Evolutionary conservation across 2,888 invertebrate species (phyloP).

Genomic region (Drosophila fulvimacula): DNA sequence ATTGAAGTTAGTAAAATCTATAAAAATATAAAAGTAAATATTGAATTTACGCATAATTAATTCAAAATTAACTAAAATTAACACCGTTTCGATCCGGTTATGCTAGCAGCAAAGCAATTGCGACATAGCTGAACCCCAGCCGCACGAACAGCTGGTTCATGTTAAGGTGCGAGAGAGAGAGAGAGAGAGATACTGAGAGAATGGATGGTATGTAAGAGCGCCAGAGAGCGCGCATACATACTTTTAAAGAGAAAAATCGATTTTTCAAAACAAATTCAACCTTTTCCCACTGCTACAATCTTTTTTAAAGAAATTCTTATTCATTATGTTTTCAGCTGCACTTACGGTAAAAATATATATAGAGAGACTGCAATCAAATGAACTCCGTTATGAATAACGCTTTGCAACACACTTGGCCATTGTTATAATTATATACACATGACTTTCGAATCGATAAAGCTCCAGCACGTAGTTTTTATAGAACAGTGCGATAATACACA

Average conservation of each 20-base stretch:
- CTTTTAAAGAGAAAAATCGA: conserved; percentile 50
- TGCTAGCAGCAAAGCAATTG: conserved; percentile 8
- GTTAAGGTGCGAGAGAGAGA: conserved; percentile 1
- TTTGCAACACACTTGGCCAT: conserved; percentile 42
- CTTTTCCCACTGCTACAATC: background rate
- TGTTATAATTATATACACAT: conserved; percentile 33
- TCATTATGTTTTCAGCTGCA: conserved; percentile 17
- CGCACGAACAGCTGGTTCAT: conserved; percentile 49
- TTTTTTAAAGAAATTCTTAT: background rate
- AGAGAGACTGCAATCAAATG: conserved; percentile 1
- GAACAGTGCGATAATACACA: conserved; percentile 11
- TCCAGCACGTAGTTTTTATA: conserved; percentile 6
- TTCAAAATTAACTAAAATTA: background rate
- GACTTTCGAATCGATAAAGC: conserved; percentile 35
- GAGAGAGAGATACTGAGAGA: background rate
- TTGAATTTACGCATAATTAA: background rate
- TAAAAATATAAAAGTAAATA: background rate
- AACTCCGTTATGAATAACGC: conserved; percentile 29
- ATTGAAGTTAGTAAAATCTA: too few relatives aligned
- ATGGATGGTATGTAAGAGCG: background rate
- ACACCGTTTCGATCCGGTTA: conserved; percentile 10
- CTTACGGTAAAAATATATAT: conserved; percentile 29
- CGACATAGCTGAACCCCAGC: conserved; percentile 25
- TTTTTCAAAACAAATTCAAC: conserved; percentile 53
- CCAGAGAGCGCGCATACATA: conserved; percentile 24